phyloP scores from a whole-genome alignment of 2,888 invertebrate species.

The Heliconius cydno region DNA sequence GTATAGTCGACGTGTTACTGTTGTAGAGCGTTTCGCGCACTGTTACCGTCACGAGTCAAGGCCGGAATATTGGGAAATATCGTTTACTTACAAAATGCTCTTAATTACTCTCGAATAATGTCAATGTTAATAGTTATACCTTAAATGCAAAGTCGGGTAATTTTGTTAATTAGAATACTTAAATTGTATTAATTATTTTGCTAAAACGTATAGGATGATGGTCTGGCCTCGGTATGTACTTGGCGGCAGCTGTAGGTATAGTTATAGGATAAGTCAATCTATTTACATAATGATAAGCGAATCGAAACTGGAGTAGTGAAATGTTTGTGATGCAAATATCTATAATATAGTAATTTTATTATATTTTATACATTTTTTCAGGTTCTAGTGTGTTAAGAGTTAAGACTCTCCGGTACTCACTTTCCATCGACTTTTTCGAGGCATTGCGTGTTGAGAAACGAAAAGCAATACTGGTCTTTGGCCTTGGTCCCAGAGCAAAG shows the following conservation, averaged over 20 bases:
- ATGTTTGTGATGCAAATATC: background rate
- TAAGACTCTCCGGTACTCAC: no score
- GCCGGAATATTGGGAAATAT: constrained; percentile 57
- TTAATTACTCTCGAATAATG: constrained; percentile 62
- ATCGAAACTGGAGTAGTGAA: background rate
- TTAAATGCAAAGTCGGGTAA: constrained; percentile 26
- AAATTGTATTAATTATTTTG: constrained; percentile 17
- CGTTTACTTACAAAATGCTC: constrained; percentile 56
- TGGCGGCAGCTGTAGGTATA: constrained; percentile 5
- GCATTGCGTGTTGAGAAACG: no score
- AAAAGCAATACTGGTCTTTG: no score
- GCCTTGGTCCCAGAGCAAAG: no score
- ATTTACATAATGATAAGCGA: constrained; percentile 10
- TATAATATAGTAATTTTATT: background rate
- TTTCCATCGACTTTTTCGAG: no score
- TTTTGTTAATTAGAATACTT: constrained; percentile 10
- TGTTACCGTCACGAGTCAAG: constrained; percentile 53
- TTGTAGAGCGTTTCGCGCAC: constrained; percentile 36
- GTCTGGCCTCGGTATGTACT: constrained; percentile 11
- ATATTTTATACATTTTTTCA: no score
- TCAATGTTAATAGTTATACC: constrained; percentile 53
- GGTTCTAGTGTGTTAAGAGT: no score
- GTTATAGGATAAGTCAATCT: background rate
- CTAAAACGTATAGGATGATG: background rate
- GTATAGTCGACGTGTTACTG: background rate